A percentile compares a stretch with the other conserved stretches of the same genome.
These are phyloP conservation scores for Reticulitermes speratus DNA, from an alignment of 1,140 invertebrate genomes.

Conservation along the genomic window DNA sequence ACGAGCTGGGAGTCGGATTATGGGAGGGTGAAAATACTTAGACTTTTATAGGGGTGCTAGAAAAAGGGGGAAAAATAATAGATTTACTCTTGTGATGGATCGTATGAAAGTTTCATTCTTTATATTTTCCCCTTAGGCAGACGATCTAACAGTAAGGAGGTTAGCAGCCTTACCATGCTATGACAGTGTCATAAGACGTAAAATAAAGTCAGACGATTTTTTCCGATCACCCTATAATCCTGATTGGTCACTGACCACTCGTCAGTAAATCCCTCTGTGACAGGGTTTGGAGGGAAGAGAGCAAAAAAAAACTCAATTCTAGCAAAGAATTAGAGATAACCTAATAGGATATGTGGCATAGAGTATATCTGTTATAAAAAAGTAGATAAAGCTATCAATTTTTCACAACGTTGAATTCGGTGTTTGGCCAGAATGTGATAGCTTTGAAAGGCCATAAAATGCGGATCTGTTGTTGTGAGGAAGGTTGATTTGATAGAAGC, in stretches of 20 bases:
- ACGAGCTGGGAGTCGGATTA: background rate
- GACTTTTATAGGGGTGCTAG: background rate
- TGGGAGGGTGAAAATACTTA: background rate
- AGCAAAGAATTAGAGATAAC: background rate
- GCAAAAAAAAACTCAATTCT: background rate
- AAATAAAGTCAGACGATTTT: background rate
- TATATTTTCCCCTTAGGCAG: background rate
- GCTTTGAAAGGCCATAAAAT: background rate
- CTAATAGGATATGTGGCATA: background rate
- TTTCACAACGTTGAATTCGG: background rate
- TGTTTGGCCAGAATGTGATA: background rate
- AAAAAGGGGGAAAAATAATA: background rate
- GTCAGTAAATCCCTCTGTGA: background rate
- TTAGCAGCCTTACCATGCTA: background rate
- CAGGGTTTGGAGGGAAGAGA: background rate
- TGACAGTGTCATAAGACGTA: background rate
- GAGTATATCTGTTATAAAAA: background rate
- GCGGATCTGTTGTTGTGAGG: background rate
- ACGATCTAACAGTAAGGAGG: background rate
- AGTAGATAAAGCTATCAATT: conserved; percentile 14
- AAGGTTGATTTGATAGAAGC: background rate
- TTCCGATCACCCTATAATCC: conserved; percentile 14
- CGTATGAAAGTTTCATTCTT: background rate
- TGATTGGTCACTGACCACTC: conserved; percentile 9
- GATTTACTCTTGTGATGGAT: background rate